Conservation (phyloP, 2,888 invertebrate species). For the Campoplex nolae region DNA sequence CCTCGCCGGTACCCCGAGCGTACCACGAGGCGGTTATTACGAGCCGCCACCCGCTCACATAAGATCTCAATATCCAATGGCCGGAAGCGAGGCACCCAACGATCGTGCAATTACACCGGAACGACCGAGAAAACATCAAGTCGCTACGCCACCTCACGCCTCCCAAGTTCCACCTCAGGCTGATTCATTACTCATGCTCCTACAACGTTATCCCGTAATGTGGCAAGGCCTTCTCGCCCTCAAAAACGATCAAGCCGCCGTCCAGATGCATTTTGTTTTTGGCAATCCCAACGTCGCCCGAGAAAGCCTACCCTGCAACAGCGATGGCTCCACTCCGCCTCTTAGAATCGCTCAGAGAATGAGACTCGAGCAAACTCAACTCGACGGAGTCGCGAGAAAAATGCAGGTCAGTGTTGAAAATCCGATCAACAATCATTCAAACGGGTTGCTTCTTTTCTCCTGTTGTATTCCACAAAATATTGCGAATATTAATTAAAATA, state of each 20-base stretch:
- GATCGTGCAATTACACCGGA: conserved; percentile 86
- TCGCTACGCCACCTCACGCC: conserved; percentile 86
- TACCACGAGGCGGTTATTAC: conserved; percentile 85
- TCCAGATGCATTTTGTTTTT: conserved; percentile 99
- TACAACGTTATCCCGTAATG: conserved; percentile 97
- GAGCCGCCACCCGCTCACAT: conserved; percentile 88
- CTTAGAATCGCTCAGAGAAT: conserved; percentile 98
- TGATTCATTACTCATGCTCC: conserved; percentile 92
- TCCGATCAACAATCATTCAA: no score
- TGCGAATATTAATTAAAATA: background rate
- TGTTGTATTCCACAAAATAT: background rate
- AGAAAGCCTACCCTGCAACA: conserved; percentile 93
- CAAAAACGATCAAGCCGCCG: conserved; percentile 98
- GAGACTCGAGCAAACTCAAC: conserved; percentile 97
- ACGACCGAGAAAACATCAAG: conserved; percentile 85
- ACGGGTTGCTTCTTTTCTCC: background rate
- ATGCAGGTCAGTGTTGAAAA: conserved; percentile 91
- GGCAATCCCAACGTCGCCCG: conserved; percentile 96
- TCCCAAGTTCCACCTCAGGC: conserved; percentile 93
- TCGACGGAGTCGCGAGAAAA: conserved; percentile 97
- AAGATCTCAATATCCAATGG: conserved; percentile 82
- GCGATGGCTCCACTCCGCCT: conserved; percentile 93
- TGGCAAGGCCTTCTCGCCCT: conserved; percentile 98
- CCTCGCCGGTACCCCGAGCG: conserved; percentile 79
- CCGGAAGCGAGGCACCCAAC: conserved; percentile 81